A percentile compares a stretch with the other conserved stretches of the same genome.
These are phyloP conservation scores for Progne subis DNA, from an alignment of 2,113 vertebrate species.

Conservation along the genomic window DNA sequence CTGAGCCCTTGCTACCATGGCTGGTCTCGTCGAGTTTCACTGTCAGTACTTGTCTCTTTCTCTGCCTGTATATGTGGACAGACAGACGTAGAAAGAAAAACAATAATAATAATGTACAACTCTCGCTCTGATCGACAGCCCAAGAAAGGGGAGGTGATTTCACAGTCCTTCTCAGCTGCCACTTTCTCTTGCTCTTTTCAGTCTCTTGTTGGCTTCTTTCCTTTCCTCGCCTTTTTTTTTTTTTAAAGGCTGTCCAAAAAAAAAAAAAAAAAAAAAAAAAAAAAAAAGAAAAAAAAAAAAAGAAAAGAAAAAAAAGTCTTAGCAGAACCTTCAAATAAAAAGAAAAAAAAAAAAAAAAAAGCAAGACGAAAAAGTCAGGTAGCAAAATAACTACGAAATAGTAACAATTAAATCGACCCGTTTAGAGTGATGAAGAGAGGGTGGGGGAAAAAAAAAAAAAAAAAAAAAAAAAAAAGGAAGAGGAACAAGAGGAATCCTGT, in stretches of 20 bases:
- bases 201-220: conserved; percentile 35
- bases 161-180: conserved; percentile 61
- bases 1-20: conserved; percentile 89
- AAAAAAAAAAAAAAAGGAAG: neutral
- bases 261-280: neutral
- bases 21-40: conserved; percentile 70
- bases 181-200: conserved; percentile 58
- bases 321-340: conserved; percentile 25
- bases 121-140: conserved; percentile 59
- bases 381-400: neutral
- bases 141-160: conserved; percentile 56
- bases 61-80: neutral
- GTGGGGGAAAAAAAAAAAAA: neutral
- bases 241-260: neutral
- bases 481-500: neutral
- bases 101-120: conserved; percentile 70
- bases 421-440: conserved; percentile 8
- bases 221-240: neutral
- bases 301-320: conserved; percentile 33
- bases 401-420: conserved; percentile 25
- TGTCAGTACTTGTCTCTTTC: conserved; percentile 17
- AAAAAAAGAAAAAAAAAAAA: neutral
- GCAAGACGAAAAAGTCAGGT: conserved; percentile 6
- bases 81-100: conserved; percentile 7
- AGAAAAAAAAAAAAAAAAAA: neutral